Base-by-base conservation (phyloP, 2,888 invertebrate genomes). In the Phrixothrix hirtus region DNA sequence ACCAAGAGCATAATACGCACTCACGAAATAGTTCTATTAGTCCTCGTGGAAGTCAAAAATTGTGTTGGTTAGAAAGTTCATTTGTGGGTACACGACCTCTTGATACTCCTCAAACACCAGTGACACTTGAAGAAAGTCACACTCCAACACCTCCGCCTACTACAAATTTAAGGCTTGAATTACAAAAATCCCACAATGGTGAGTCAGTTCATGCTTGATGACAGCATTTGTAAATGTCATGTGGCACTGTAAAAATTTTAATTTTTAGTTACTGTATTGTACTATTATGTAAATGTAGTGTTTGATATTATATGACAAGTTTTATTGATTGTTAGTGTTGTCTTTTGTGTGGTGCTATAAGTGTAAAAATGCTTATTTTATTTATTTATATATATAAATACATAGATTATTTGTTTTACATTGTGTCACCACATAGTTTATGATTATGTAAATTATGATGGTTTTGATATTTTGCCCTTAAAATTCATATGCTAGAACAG, bases 61-160 rank as follows among this genome's bases (percentile, higher is more conserved):
- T 92, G 67, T 90, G 88, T 75, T 94, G 95, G 94, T 82, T 94
- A 74, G 95, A 95, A 76, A 93, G 92, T 76, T 92, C 92, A 59
- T 95, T 95, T 74, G 89, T 90, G 55, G 89, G 89, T 65, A 89
- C 88, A 66, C 86, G 89, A 68, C 92, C 92, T 1, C 77, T 90
- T 70, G 92, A 92, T 65, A 89, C 90, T 36, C 92, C 92, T 11
- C 88, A 90, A 75, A 91, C 91, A 54, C 91, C 92, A 27, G 61
- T 73, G 10, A 70, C 73, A 17, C 59, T 75, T 14, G 67, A 72
- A 14, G 74, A 73, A 56, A 74, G 72, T 58, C 72, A 73, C 52
- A 68, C 70, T 55, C 65, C 70, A 47, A 69, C 73, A 29, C 67
- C 71, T 7, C 65, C 29, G 60, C 68, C 70, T 38, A 41, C 61